Percentiles rank a stretch among this genome's conserved stretches.
Conservation (phyloP, 1,140 invertebrate species). For the Drosophila guanche region DNA sequence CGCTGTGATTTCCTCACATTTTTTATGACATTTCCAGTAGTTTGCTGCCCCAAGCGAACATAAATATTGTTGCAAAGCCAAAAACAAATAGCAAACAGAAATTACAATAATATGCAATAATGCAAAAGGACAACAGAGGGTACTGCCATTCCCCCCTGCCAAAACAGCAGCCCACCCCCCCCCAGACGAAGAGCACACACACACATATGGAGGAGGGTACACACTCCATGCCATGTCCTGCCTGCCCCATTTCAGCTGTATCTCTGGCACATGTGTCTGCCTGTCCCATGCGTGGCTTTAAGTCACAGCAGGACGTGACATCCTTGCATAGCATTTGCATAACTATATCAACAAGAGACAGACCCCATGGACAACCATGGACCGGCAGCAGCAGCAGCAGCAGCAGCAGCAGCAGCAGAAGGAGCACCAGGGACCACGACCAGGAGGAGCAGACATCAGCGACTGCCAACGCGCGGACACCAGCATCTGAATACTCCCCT, state of each 20-base stretch:
- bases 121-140: slow-evolving; percentile 73
- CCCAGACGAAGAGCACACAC: slow-evolving; percentile 17
- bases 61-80: slow-evolving; percentile 78
- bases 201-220: neutral
- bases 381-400: slow-evolving; percentile 27
- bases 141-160: neutral
- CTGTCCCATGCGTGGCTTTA: slow-evolving; percentile 65
- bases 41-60: slow-evolving; percentile 28
- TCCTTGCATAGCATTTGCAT: slow-evolving; percentile 82
- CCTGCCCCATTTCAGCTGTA: neutral
- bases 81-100: slow-evolving; percentile 80
- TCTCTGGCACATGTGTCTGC: neutral
- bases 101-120: slow-evolving; percentile 81
- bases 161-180: neutral
- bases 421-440: too few relatives aligned
- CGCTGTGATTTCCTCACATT: slow-evolving; percentile 48
- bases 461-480: slow-evolving; percentile 23
- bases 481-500: too few relatives aligned
- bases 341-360: slow-evolving; percentile 68
- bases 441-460: slow-evolving; percentile 44
- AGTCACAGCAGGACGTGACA: slow-evolving; percentile 81
- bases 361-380: slow-evolving; percentile 26
- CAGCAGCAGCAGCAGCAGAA: neutral
- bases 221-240: neutral
- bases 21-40: slow-evolving; percentile 60